phyloP scores from a whole-genome alignment of 2,888 invertebrate species.

The Alentia gelatinosa region DNA sequence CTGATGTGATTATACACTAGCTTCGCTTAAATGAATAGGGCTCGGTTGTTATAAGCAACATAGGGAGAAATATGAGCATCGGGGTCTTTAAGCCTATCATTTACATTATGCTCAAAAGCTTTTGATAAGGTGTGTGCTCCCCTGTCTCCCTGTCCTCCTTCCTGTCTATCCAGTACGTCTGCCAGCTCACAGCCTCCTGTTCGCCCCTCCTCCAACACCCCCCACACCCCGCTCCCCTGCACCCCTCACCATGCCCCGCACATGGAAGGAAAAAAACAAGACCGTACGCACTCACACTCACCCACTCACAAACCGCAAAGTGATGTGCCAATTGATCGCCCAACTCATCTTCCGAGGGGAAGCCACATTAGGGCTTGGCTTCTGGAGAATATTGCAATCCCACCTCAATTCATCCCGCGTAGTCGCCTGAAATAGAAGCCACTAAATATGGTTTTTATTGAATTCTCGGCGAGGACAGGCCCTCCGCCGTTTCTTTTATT shows the following conservation, averaged over 20 bases:
- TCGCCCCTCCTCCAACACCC: not conserved
- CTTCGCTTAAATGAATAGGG: slow-evolving; percentile 21
- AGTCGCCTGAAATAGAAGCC: slow-evolving; percentile 25
- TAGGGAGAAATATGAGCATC: slow-evolving; percentile 35
- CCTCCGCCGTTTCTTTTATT: slow-evolving; percentile 31
- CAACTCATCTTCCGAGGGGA: slow-evolving; percentile 36
- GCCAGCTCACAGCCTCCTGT: not conserved
- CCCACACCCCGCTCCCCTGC: not conserved
- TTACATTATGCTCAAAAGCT: slow-evolving; percentile 42
- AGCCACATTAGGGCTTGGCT: slow-evolving; percentile 41
- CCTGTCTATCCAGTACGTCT: not conserved
- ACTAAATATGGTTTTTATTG: slow-evolving; percentile 46
- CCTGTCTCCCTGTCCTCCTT: not conserved
- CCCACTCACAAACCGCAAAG: not conserved
- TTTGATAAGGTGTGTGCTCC: slow-evolving; percentile 26
- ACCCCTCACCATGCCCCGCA: not conserved
- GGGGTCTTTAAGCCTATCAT: slow-evolving; percentile 30
- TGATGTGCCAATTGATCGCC: slow-evolving; percentile 51
- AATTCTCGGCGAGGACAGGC: not conserved
- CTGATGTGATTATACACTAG: slow-evolving; percentile 35
- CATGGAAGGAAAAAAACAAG: not conserved
- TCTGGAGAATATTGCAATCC: slow-evolving; percentile 44
- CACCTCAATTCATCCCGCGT: slow-evolving; percentile 33
- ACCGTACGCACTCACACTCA: not conserved
- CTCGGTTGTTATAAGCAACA: slow-evolving; percentile 39